Base-by-base conservation (phyloP, 1,140 invertebrate genomes). In the Saccostrea cuccullata region DNA sequence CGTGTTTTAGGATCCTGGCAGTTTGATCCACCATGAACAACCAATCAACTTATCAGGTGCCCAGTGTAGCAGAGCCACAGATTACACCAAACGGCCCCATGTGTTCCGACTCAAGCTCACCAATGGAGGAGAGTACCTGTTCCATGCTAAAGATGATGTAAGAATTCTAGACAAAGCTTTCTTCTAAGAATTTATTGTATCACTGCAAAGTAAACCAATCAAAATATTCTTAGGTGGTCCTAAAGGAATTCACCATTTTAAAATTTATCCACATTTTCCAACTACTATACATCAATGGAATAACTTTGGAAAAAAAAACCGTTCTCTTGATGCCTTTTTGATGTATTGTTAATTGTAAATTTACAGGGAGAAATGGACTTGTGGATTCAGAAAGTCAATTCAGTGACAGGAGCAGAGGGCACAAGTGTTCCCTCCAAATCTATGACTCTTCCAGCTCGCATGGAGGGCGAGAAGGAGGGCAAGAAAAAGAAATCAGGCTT, bases 1-100 rank as follows among this genome's bases (percentile, higher is more conserved):
- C 20, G 9, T 86, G n/a, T 91, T 93, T 13, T 90, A 96, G 94
- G 96, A 98, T 91, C 98, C 98, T 40, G 98, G 98, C 92, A 97
- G 97, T 93, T 97, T 96, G 92, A 98, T 97, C 96, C 98, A 98
- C 94, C 97, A 97, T 90, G 99, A 99, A 95, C 93, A 96, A 73
- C 97, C 98, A 70, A 96, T 99, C 86, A 97, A 98, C 93, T 96
- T 99, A 86, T 96, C 96, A 93, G 97, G 97, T 82, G 98, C 98
- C 86, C 96, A 96, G 70, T 97, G 97, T 88, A 97, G 97, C 90
- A 96, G 98, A 88, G 98, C 98, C 87, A 96, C 96, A 91, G 98
- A 99, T 96, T 99, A 99, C 95, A 98, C 97, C 89, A 99, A 99
- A 96, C 98, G 98, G 96, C 99, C 99, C 96, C 97, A 99, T 95